A percentile compares a stretch with the other conserved stretches of the same genome.
Conservation (phyloP, 2,888 invertebrate species). For the Cataglyphis cursor region DNA sequence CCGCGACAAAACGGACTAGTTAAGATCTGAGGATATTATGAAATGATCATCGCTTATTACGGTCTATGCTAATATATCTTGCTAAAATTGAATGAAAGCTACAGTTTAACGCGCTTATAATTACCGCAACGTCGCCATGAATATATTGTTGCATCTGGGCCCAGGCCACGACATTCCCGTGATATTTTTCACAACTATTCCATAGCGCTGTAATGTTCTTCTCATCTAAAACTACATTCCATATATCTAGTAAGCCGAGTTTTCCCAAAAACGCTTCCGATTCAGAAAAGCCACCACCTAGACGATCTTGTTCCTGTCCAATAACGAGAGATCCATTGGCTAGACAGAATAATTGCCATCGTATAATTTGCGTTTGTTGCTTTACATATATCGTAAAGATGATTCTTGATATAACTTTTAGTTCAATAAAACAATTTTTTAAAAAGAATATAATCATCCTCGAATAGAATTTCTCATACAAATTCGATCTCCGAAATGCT, state of each 20-base stretch:
- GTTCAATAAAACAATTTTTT: background rate
- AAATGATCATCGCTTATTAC: background rate
- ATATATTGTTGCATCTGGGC: constrained; percentile 88
- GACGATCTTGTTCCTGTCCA: constrained; percentile 91
- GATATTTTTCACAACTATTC: constrained; percentile 87
- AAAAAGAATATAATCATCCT: background rate
- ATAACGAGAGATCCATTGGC: constrained; percentile 89
- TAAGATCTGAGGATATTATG: constrained; percentile 77
- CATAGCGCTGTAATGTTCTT: constrained; percentile 86
- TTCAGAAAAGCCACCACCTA: constrained; percentile 90
- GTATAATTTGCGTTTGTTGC: background rate
- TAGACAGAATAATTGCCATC: constrained; percentile 61
- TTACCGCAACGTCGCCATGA: constrained; percentile 88
- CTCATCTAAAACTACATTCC: constrained; percentile 87
- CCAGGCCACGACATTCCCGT: constrained; percentile 90
- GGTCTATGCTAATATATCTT: background rate
- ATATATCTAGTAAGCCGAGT: constrained; percentile 89
- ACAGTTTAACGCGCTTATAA: background rate
- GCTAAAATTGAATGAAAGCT: background rate
- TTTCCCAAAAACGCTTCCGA: constrained; percentile 91
- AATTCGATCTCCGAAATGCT: background rate
- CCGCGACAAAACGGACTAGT: constrained; percentile 89
- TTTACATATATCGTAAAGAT: background rate
- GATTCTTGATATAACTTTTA: background rate
- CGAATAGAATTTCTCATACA: background rate